Percentiles rank a stretch among this genome's conserved stretches.
Conservation (phyloP, 1,140 invertebrate genomes). For the Drosophila hydei region DNA sequence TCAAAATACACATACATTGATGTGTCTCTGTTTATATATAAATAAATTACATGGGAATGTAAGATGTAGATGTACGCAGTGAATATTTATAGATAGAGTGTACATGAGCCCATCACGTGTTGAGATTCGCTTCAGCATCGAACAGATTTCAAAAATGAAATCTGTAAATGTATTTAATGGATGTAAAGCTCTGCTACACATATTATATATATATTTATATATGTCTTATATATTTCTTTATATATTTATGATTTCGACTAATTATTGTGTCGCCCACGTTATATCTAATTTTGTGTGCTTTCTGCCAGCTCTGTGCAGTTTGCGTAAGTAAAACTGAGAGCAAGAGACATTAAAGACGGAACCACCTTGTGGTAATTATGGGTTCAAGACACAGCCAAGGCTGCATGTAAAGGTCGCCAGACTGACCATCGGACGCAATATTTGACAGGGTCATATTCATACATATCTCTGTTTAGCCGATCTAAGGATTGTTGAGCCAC, state of each 20-base stretch:
- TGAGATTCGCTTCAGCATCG: slow-evolving; percentile 24
- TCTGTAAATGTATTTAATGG: not conserved
- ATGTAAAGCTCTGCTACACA: not conserved
- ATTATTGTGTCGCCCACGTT: slow-evolving; percentile 20
- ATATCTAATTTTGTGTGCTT: slow-evolving; percentile 1
- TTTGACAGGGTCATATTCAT: slow-evolving; percentile 26
- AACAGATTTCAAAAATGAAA: slow-evolving; percentile 31
- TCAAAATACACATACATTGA: slow-evolving; percentile 29
- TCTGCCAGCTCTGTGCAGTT: not conserved
- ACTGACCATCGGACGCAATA: slow-evolving; percentile 41
- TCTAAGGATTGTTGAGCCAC: slow-evolving; percentile 45
- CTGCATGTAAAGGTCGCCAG: slow-evolving; percentile 51
- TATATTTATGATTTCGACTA: slow-evolving; percentile 11
- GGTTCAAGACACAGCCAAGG: slow-evolving; percentile 28
- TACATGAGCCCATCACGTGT: slow-evolving; percentile 67
- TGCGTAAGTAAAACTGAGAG: not conserved
- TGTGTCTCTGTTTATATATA: slow-evolving; percentile 2
- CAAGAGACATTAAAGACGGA: slow-evolving; percentile 36
- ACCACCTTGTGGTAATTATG: slow-evolving; percentile 41
- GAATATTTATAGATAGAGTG: slow-evolving; percentile 39
- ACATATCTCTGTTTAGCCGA: slow-evolving; percentile 4
- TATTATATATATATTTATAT: not conserved
- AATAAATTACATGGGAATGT: slow-evolving; percentile 26
- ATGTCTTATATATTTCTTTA: not conserved
- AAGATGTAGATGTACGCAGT: slow-evolving; percentile 5